Percentiles rank a stretch among this genome's conserved stretches.
Conservation (phyloP, 2,888 invertebrate genomes). For the Mimas tiliae region DNA sequence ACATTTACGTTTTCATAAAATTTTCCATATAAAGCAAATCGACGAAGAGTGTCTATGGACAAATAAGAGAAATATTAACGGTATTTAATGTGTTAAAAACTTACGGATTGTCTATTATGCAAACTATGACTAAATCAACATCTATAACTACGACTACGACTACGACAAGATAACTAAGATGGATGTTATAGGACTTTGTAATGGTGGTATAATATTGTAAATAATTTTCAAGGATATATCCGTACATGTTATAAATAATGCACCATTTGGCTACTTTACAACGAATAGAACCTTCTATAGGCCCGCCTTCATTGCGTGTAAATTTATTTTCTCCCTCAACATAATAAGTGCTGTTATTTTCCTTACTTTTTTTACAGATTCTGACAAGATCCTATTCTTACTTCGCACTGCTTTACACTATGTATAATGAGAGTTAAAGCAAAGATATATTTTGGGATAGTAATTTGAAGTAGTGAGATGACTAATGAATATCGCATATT, state of each 20-base stretch:
- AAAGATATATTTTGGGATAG: not conserved
- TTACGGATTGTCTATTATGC: not conserved
- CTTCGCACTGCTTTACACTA: constrained; percentile 77
- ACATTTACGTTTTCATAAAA: not conserved
- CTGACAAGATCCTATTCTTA: constrained; percentile 76
- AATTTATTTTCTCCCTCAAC: constrained; percentile 1
- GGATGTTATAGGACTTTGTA: constrained; percentile 1
- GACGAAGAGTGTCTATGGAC: not conserved
- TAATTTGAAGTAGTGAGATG: not conserved
- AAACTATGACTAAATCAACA: not conserved
- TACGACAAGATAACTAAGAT: not conserved
- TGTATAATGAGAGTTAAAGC: constrained; percentile 67
- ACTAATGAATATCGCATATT: too few relatives aligned
- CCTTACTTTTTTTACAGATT: constrained; percentile 64
- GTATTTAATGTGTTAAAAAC: not conserved
- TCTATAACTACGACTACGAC: not conserved
- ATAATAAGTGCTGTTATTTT: constrained; percentile 21
- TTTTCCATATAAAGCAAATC: not conserved
- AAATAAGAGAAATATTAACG: not conserved
- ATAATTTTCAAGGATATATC: constrained; percentile 23
- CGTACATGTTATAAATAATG: constrained; percentile 17
- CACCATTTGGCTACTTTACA: constrained; percentile 21
- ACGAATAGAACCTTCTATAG: constrained; percentile 17
- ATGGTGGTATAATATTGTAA: constrained; percentile 2
- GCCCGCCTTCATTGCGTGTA: constrained; percentile 20